These are phyloP conservation scores for Megathymus violae DNA, from an alignment of 1,140 invertebrate species.

Conservation along the genomic window DNA sequence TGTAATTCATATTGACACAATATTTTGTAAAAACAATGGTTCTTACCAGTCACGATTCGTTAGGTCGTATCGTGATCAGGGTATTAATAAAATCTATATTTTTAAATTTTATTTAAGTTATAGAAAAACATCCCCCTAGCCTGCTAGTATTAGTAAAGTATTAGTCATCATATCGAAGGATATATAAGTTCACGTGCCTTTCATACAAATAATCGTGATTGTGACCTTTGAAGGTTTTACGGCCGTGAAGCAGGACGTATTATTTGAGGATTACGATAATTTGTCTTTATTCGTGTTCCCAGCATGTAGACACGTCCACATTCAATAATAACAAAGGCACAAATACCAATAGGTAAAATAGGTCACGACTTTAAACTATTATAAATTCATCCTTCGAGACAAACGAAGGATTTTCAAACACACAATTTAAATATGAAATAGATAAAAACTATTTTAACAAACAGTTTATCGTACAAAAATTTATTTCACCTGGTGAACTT, in stretches of 20 bases:
- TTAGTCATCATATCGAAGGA: slow-evolving; percentile 18
- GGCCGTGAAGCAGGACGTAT: slow-evolving; percentile 51
- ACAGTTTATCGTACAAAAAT: too few species aligned
- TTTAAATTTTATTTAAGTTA: too few species aligned
- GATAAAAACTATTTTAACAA: too few species aligned
- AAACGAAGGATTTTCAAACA: slow-evolving; percentile 11
- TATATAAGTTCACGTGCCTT: slow-evolving; percentile 14
- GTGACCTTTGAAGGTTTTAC: slow-evolving; percentile 38
- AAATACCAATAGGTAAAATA: slow-evolving; percentile 36
- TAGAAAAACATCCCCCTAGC: too few species aligned
- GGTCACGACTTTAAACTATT: slow-evolving; percentile 32
- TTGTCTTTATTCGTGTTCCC: slow-evolving; percentile 65
- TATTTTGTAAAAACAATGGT: too few species aligned
- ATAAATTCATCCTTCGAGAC: background rate
- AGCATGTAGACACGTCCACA: slow-evolving; percentile 63
- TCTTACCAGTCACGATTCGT: too few species aligned
- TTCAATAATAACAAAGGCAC: slow-evolving; percentile 20
- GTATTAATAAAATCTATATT: too few species aligned
- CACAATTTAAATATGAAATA: too few species aligned
- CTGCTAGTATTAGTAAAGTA: slow-evolving; percentile 4
- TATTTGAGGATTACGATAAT: slow-evolving; percentile 50
- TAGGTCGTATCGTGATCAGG: too few species aligned
- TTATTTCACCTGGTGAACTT: too few species aligned
- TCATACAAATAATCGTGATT: slow-evolving; percentile 30
- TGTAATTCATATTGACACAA: too few species aligned